Base-by-base conservation (phyloP, 2,797 vertebrate genomes). In the Acomys russatus region DNA sequence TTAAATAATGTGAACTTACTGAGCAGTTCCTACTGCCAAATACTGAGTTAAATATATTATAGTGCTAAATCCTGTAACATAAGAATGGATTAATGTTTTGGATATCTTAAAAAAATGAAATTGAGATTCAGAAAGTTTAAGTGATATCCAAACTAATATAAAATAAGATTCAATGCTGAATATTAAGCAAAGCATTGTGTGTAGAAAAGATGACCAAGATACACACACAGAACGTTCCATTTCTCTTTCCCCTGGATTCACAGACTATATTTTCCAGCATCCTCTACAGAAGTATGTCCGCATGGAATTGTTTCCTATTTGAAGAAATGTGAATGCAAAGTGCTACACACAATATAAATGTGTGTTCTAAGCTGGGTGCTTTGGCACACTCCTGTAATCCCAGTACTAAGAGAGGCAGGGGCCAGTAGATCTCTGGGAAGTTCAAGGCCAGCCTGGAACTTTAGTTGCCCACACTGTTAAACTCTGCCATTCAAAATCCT, bases 61-160 rank as follows among this genome's bases (percentile, higher is more conserved):
- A 86, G n/a, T 1, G 30, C 20, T 86, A 70, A 35, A 56, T 76
- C 30, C 3, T 93, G 25, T 38, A 92, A 77, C 15, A 70, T 68
- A 49, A 76, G 51, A 87, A 30, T 73, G 7, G 63, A 80, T 78
- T 63, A 44, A 4, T 54, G 33, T 22, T 70, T 59, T 22, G 82
- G 66, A 11, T 9, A 44, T 56, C 79, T 94, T 77, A 71, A 33
- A 88, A 90, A 85, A 91, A 88, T 18, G 61, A 92, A 92, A 51
- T 56, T 51, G 33, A 61, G 20, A 28, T 30, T 71, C 23, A 63
- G 9, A 59, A 90, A 76, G 15, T 17, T 82, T 64, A 86, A 82
- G 44, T 20, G 33, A 82, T 79, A 63, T 68, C 15, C 74, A 92
- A 22, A 4, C 82, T 33, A 80, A 54, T 5, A 68, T 35, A 23